Percentiles rank a stretch among this genome's conserved stretches.
These are phyloP conservation scores for Geopemphigus sp. DNA, from an alignment of 1,140 invertebrate genomes.

Conservation along the genomic window DNA sequence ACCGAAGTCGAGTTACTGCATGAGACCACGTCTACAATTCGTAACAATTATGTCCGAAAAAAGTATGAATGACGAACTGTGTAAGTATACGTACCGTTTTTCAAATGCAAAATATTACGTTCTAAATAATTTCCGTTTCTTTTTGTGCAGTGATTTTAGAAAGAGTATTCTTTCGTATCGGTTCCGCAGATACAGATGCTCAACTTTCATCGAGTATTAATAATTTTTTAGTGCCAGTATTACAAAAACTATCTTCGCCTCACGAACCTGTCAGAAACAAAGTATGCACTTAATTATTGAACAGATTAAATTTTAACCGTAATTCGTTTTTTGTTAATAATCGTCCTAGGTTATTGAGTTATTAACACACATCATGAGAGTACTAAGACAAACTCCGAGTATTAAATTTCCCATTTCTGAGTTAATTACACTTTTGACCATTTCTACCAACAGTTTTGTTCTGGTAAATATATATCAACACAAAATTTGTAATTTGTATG, in stretches of 20 bases:
- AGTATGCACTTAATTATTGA: constrained; percentile 56
- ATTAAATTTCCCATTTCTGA: constrained; percentile 21
- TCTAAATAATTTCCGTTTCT: background rate
- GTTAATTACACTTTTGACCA: background rate
- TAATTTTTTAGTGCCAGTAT: constrained; percentile 84
- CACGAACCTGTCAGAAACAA: constrained; percentile 82
- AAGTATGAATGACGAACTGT: constrained; percentile 8
- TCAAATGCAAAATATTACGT: background rate
- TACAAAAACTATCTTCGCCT: constrained; percentile 81
- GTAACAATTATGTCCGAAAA: constrained; percentile 5
- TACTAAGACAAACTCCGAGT: constrained; percentile 16
- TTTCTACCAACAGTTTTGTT: constrained; percentile 72
- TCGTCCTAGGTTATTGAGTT: constrained; percentile 79
- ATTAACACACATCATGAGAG: constrained; percentile 76
- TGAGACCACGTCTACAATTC: background rate
- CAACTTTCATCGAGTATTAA: constrained; percentile 77
- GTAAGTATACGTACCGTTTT: background rate
- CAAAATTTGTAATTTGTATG: background rate
- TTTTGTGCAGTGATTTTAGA: constrained; percentile 62
- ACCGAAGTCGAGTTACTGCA: background rate
- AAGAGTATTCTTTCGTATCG: constrained; percentile 82
- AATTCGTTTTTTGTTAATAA: background rate
- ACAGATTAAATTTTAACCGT: background rate
- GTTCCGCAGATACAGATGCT: constrained; percentile 83
- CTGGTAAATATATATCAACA: constrained; percentile 62